Percentiles rank a stretch among this genome's conserved stretches.
Evolutionary conservation across 2,888 invertebrate species (phyloP).

Genomic region (Suillia variegata): DNA sequence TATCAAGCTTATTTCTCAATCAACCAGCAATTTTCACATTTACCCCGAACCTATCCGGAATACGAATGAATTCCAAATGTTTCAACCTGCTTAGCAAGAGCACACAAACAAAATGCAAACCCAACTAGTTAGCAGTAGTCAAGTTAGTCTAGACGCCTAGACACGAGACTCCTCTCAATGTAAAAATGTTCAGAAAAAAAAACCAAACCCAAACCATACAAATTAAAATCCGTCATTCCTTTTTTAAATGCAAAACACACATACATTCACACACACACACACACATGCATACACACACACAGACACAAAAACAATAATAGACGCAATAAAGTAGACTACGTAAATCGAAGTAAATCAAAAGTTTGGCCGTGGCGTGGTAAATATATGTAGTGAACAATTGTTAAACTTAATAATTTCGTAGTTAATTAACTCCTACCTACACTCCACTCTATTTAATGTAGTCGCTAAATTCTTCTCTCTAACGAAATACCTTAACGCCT

Average conservation of each 20-base stretch:
- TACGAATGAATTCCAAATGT: too few relatives aligned
- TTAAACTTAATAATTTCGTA: conserved; percentile 31
- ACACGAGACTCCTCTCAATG: too few relatives aligned
- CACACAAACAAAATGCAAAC: too few relatives aligned
- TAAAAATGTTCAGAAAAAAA: too few relatives aligned
- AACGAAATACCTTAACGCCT: background rate
- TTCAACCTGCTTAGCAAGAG: too few relatives aligned
- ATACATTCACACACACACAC: background rate
- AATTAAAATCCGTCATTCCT: too few relatives aligned
- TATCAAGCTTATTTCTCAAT: too few relatives aligned
- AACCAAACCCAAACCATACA: too few relatives aligned
- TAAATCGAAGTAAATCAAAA: conserved; percentile 37
- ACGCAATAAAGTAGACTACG: conserved; percentile 32
- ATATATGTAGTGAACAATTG: conserved; percentile 50
- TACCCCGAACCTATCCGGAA: too few relatives aligned
- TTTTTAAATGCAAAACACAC: conserved; percentile 5
- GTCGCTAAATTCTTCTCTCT: background rate
- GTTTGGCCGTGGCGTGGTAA: conserved; percentile 58
- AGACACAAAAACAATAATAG: conserved; percentile 13
- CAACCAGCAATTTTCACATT: too few relatives aligned
- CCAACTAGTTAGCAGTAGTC: too few relatives aligned
- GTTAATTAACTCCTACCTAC: conserved; percentile 9
- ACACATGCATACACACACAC: background rate
- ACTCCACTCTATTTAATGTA: conserved; percentile 5
- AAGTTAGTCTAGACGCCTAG: too few relatives aligned